Conservation (phyloP, 37 sponge, comb jelly and placozoan genomes). For the Beroe ovata region DNA sequence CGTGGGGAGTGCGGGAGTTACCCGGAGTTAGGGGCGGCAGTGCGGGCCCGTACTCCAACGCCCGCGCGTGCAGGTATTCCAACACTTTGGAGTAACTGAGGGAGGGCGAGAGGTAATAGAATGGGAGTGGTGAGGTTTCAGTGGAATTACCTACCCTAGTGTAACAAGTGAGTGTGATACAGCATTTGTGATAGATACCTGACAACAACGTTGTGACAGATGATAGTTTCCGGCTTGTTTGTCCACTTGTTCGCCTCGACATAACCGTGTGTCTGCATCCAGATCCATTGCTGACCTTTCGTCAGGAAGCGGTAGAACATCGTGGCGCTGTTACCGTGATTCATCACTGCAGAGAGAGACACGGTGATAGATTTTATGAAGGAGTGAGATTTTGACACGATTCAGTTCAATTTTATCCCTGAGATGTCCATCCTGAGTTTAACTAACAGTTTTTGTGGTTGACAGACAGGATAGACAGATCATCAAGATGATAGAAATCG, state of each 20-base stretch:
- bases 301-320: conserved; percentile 68
- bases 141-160: no score
- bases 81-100: conserved; percentile 61
- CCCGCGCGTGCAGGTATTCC: conserved; percentile 61
- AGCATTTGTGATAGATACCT: no score
- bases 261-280: conserved; percentile 65
- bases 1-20: conserved; percentile 11
- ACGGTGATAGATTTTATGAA: no score
- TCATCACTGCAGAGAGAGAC: conserved; percentile 22
- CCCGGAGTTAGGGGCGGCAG: conserved; percentile 31
- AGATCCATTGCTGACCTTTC: conserved; percentile 64
- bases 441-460: conserved; percentile 66
- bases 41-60: conserved; percentile 58
- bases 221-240: conserved; percentile 61
- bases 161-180: no score
- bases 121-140: no score
- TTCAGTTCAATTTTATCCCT: no score
- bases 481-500: conserved; percentile 55
- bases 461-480: conserved; percentile 61
- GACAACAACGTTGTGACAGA: conserved; percentile 65
- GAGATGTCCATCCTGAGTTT: no score
- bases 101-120: not conserved
- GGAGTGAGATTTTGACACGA: no score
- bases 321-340: conserved; percentile 65
- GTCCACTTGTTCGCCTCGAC: conserved; percentile 58